Percentiles rank a stretch among this genome's conserved stretches.
Conservation (phyloP, 1,140 invertebrate species). For the Eumeta japonica region DNA sequence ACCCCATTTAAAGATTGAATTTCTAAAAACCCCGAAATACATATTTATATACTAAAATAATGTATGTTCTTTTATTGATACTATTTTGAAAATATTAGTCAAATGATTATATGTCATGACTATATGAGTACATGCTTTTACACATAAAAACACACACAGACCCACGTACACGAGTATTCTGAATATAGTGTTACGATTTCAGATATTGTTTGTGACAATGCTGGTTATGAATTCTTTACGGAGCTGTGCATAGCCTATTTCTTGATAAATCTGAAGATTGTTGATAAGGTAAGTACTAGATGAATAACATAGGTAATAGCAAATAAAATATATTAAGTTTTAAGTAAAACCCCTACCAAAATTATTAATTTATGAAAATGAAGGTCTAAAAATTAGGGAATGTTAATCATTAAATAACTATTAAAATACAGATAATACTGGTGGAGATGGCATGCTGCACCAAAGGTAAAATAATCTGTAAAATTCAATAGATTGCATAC, state of each 20-base stretch:
- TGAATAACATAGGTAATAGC: not conserved
- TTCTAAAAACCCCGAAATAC: too few species aligned
- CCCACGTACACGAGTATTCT: too few species aligned
- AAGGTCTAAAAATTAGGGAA: not conserved
- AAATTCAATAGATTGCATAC: too few species aligned
- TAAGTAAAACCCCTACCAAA: not conserved
- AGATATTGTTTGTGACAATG: conserved; percentile 85
- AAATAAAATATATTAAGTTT: not conserved
- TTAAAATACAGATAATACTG: not conserved
- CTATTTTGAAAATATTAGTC: too few species aligned
- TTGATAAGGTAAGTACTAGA: conserved; percentile 55
- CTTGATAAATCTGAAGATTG: conserved; percentile 64
- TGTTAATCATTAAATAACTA: not conserved
- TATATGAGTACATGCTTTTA: too few species aligned
- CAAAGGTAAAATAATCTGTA: not conserved
- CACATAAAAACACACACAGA: too few species aligned
- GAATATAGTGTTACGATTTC: too few species aligned
- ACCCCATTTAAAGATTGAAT: too few species aligned
- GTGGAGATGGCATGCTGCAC: not conserved
- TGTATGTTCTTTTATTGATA: too few species aligned
- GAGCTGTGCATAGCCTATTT: conserved; percentile 82
- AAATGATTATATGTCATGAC: too few species aligned
- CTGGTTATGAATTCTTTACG: conserved; percentile 84
- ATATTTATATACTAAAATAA: too few species aligned
- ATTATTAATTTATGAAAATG: not conserved